Evolutionary conservation across 2,888 invertebrate species (phyloP).

Genomic region (Torymus texanus): DNA sequence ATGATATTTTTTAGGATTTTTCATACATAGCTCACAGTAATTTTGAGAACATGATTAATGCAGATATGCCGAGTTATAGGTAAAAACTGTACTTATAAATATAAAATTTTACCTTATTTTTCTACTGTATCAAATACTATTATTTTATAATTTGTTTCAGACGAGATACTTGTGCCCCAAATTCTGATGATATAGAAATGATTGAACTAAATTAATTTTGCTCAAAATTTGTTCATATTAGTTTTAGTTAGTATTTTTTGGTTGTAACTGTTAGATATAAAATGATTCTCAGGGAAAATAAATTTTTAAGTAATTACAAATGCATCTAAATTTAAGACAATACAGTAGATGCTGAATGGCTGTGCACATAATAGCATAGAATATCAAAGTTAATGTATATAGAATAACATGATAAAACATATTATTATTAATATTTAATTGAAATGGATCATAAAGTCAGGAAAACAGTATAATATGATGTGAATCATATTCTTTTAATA

Average conservation of each 20-base stretch:
- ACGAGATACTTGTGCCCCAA: neutral
- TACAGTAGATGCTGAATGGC: constrained; percentile 4
- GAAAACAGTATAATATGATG: too few species aligned
- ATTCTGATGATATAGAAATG: constrained; percentile 32
- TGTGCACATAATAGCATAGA: constrained; percentile 20
- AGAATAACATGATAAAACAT: too few species aligned
- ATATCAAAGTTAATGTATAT: neutral
- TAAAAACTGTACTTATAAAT: neutral
- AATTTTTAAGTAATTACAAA: neutral
- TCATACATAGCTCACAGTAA: constrained; percentile 27
- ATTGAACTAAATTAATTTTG: constrained; percentile 13
- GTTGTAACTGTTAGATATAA: too few species aligned
- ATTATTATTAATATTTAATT: too few species aligned
- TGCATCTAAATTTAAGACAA: neutral
- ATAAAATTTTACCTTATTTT: neutral
- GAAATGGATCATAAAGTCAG: too few species aligned
- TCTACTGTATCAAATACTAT: neutral
- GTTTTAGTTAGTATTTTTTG: constrained; percentile 8
- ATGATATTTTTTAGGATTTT: constrained; percentile 39
- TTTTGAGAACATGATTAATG: constrained; percentile 6
- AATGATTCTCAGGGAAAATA: neutral
- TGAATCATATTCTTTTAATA: too few species aligned
- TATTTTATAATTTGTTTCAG: neutral
- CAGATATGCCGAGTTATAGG: constrained; percentile 12
- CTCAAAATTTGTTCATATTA: neutral